Evolutionary conservation across 2,113 vertebrate species (phyloP).

Genomic region (Passerina amoena): DNA sequence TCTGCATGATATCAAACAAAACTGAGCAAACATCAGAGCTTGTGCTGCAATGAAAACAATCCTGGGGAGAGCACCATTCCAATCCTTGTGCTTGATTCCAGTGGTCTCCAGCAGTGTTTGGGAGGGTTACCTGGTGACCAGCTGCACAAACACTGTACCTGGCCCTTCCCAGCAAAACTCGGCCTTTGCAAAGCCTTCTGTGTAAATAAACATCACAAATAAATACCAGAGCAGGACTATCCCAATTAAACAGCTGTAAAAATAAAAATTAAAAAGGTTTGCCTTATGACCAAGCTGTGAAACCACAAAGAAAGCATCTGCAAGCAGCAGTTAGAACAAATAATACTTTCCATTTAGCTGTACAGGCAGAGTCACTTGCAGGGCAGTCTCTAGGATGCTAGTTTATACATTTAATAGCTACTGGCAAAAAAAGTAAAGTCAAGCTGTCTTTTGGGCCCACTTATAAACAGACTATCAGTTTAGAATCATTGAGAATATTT

Average conservation of each 20-base stretch:
- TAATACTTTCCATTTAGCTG: slow-evolving; percentile 39
- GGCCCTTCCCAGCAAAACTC: background rate
- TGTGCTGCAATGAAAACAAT: background rate
- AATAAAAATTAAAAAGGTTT: slow-evolving; percentile 15
- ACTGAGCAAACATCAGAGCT: background rate
- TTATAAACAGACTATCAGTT: background rate
- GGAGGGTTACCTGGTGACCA: slow-evolving; percentile 49
- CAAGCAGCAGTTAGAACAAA: background rate
- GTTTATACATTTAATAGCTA: background rate
- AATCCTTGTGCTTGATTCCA: background rate
- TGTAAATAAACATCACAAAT: slow-evolving; percentile 46
- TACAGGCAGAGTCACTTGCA: background rate
- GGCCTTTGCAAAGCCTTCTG: slow-evolving; percentile 22
- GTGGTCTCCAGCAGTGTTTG: slow-evolving; percentile 18
- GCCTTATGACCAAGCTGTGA: slow-evolving; percentile 25
- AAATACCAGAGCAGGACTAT: slow-evolving; percentile 18
- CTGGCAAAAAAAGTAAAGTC: background rate
- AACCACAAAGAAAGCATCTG: slow-evolving; percentile 48
- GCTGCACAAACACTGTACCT: slow-evolving; percentile 59
- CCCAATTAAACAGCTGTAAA: slow-evolving; percentile 48
- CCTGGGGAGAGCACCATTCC: background rate
- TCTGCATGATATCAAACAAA: background rate
- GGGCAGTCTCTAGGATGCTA: background rate
- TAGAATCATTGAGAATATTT: background rate
- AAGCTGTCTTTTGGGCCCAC: background rate